Conservation (phyloP, 2,113 vertebrate species). For the Hipposideros armiger region DNA sequence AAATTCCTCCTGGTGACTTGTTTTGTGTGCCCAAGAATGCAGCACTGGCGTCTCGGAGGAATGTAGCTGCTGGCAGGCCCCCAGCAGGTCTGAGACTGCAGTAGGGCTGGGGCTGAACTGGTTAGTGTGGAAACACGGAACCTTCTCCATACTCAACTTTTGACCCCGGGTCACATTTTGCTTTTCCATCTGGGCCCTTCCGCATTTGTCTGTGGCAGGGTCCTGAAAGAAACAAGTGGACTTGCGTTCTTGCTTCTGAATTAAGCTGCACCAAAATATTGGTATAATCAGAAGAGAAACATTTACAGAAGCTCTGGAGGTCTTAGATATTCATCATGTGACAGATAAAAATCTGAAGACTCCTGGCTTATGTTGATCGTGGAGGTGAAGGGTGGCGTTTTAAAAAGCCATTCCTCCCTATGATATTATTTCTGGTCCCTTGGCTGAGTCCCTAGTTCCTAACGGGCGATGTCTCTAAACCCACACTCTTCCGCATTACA, state of each 20-base stretch:
- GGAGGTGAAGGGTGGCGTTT: slow-evolving; percentile 77
- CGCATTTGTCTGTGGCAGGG: background rate
- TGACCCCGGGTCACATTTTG: background rate
- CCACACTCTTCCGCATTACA: slow-evolving; percentile 66
- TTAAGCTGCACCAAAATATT: background rate
- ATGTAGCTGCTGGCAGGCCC: background rate
- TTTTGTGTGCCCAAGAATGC: slow-evolving; percentile 33
- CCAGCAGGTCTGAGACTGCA: background rate
- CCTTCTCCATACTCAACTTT: background rate
- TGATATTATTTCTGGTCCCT: slow-evolving; percentile 78
- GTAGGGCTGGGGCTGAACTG: background rate
- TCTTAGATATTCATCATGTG: slow-evolving; percentile 6
- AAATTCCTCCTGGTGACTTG: slow-evolving; percentile 66
- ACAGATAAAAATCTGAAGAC: slow-evolving; percentile 69
- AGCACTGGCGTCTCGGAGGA: background rate
- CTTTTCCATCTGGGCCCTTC: background rate
- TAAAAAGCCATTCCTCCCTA: slow-evolving; percentile 72
- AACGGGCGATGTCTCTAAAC: slow-evolving; percentile 68
- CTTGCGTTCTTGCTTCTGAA: background rate
- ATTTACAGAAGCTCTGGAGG: slow-evolving; percentile 16
- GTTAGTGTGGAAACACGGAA: background rate
- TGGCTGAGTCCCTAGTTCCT: slow-evolving; percentile 61
- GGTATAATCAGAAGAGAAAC: slow-evolving; percentile 45
- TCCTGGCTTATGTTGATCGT: slow-evolving; percentile 69
- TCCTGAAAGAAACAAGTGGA: slow-evolving; percentile 10